Percentiles rank a stretch among this genome's conserved stretches.
phyloP scores from a whole-genome alignment of 2,113 vertebrate species.

The Epinephelus fuscoguttatus region DNA sequence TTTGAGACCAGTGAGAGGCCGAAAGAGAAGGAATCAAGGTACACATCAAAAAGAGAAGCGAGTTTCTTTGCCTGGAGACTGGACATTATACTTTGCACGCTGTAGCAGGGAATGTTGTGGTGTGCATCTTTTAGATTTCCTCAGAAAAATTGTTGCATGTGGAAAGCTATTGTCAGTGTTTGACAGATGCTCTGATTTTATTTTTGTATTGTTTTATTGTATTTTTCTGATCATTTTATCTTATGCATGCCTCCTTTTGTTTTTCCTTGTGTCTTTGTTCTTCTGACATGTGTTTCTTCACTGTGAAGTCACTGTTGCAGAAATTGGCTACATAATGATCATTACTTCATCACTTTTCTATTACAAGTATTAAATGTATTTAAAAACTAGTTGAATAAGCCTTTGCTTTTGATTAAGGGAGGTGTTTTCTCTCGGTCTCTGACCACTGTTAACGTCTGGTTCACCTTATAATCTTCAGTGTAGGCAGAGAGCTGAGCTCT shows the following conservation, averaged over 20 bases:
- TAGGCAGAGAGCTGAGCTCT: slow-evolving; percentile 71
- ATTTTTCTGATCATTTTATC: neutral
- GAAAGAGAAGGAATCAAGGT: slow-evolving; percentile 68
- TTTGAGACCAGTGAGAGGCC: slow-evolving; percentile 55
- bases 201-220: neutral
- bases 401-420: neutral
- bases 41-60: neutral
- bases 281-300: neutral
- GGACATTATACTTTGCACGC: fast-evolving
- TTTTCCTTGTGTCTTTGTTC: neutral
- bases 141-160: neutral
- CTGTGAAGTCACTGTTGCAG: neutral
- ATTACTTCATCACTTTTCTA: neutral
- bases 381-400: neutral
- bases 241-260: neutral
- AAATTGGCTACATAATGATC: neutral
- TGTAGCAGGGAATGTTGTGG: neutral
- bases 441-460: neutral
- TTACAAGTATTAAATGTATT: neutral
- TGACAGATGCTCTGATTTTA: neutral
- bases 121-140: neutral
- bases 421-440: neutral
- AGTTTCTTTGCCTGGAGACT: neutral
- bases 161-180: neutral
- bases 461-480: slow-evolving; percentile 30